A percentile compares a stretch with the other conserved stretches of the same genome.
These are phyloP conservation scores for Laupala kohalensis DNA, from an alignment of 1,140 invertebrate species.

Conservation along the genomic window DNA sequence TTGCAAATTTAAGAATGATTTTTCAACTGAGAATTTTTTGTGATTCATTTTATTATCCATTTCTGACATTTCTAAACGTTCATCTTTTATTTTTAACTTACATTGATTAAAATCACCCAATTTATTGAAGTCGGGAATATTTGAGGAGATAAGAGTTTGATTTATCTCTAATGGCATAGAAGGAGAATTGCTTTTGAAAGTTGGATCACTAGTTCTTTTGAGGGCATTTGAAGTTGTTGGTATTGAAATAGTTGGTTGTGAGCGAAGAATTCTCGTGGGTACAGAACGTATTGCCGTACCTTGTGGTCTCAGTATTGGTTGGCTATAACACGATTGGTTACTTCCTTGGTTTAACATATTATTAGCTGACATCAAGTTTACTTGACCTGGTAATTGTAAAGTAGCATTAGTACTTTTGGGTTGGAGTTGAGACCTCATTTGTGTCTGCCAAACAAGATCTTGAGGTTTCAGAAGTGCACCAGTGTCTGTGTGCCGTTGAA, in stretches of 20 bases:
- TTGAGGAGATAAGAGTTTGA: too few species aligned
- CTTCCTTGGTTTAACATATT: background rate
- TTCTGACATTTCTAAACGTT: too few species aligned
- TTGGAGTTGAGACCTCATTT: background rate
- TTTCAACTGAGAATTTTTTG: background rate
- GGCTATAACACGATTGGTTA: background rate
- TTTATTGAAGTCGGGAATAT: too few species aligned
- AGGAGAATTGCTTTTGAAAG: background rate
- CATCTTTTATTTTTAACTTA: too few species aligned
- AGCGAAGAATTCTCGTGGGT: background rate
- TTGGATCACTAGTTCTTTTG: too few species aligned
- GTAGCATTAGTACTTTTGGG: background rate
- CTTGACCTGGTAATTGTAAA: background rate
- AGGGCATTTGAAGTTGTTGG: too few species aligned
- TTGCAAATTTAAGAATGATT: background rate
- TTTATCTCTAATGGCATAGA: background rate
- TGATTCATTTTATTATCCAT: too few species aligned
- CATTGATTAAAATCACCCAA: too few species aligned
- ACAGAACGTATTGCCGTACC: background rate
- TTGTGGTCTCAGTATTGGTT: background rate
- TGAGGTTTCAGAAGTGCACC: background rate
- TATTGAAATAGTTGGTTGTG: background rate
- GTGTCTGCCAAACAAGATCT: background rate
- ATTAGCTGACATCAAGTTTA: background rate
- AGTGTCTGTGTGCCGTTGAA: background rate